Evolutionary conservation across 2,797 vertebrate species (phyloP).

Genomic region (Simalia tracyae): DNA sequence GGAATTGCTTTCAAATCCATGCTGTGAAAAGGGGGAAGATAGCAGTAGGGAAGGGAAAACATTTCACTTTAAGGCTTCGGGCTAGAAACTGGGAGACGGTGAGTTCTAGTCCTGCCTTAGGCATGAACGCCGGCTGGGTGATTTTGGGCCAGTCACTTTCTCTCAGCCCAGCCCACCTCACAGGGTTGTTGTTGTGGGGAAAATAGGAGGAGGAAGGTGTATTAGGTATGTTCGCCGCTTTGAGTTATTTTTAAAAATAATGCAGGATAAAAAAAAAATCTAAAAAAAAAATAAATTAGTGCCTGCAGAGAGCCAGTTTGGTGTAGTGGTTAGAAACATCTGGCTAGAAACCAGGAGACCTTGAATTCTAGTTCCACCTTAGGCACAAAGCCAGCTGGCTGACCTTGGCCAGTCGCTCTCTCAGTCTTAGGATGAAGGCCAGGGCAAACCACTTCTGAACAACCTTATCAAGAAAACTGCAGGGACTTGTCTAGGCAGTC

Average conservation of each 20-base stretch:
- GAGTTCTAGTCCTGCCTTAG: too few relatives aligned
- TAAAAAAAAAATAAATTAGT: neutral
- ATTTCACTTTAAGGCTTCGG: neutral
- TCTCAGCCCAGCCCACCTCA: too few relatives aligned
- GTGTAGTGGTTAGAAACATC: neutral
- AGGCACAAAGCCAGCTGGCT: neutral
- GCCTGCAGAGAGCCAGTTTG: neutral
- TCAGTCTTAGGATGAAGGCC: neutral
- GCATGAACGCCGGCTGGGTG: too few relatives aligned
- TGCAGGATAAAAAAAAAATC: too few relatives aligned
- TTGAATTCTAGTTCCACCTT: neutral
- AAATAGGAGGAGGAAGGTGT: too few relatives aligned
- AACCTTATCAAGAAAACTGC: neutral
- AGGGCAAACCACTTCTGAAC: neutral
- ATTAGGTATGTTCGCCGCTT: too few relatives aligned
- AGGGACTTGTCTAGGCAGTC: neutral
- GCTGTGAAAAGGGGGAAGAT: neutral
- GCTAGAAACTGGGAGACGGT: too few relatives aligned
- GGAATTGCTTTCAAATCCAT: neutral
- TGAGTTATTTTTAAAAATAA: too few relatives aligned
- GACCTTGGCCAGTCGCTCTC: neutral
- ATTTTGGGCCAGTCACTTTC: too few relatives aligned
- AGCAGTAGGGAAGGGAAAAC: neutral
- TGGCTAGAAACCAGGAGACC: neutral
- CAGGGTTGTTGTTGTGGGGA: too few relatives aligned